phyloP scores from a whole-genome alignment of 2,113 vertebrate genomes.

The Poicephalus gulielmi region DNA sequence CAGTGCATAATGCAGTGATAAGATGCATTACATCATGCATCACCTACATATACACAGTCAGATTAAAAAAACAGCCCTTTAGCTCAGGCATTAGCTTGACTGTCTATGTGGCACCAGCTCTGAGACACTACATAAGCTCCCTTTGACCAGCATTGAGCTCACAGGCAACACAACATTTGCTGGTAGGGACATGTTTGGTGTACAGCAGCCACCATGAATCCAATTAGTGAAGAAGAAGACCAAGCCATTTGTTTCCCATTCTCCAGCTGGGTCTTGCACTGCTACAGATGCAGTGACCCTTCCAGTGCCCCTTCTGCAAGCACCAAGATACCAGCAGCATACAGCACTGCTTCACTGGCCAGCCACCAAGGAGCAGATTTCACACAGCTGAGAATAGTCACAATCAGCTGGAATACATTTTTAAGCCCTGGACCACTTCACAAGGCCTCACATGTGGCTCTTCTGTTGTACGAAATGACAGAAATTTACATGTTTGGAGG shows the following conservation, averaged over 20 bases:
- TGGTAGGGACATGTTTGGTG: not conserved
- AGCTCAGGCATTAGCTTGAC: not conserved
- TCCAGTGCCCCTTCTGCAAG: not conserved
- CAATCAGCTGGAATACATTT: not conserved
- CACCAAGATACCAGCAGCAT: not conserved
- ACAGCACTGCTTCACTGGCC: not conserved
- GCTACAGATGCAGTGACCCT: accelerated
- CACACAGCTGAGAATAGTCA: not conserved
- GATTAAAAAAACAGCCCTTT: not conserved
- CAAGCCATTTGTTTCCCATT: not conserved
- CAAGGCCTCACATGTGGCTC: not conserved
- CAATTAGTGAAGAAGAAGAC: not conserved
- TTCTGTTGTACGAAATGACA: not conserved
- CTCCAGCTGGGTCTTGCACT: not conserved
- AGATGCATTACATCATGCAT: not conserved
- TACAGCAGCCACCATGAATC: not conserved
- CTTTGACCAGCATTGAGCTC: not conserved
- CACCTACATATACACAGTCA: too few relatives aligned
- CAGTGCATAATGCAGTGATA: not conserved
- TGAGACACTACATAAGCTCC: not conserved
- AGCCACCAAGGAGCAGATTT: not conserved
- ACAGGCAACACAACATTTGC: not conserved
- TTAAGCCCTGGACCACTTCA: not conserved
- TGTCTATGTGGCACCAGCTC: not conserved
- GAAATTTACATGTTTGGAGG: not conserved